phyloP scores from a whole-genome alignment of 2,113 vertebrate species.

The Calypte anna region DNA sequence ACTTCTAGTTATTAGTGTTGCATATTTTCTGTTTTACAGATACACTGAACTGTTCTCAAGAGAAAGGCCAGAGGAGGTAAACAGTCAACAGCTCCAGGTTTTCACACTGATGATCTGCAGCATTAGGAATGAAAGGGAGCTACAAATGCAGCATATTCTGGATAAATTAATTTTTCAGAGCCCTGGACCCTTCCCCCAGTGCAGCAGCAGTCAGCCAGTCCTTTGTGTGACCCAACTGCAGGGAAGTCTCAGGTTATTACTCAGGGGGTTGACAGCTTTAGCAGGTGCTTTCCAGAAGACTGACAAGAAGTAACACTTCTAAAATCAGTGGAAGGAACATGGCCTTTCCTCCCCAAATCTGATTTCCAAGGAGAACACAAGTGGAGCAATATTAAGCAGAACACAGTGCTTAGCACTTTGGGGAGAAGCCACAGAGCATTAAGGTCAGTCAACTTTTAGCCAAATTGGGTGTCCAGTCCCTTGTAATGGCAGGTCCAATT shows the following conservation, averaged over 20 bases:
- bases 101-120: neutral
- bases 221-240: fast-evolving
- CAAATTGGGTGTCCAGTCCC: neutral
- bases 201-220: neutral
- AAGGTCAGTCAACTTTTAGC: neutral
- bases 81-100: neutral
- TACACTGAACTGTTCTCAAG: neutral
- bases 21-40: neutral
- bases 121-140: neutral
- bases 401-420: neutral
- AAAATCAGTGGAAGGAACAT: neutral
- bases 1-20: neutral
- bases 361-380: neutral
- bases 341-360: too few species aligned
- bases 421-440: neutral
- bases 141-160: neutral
- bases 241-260: neutral
- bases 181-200: fast-evolving
- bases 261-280: neutral
- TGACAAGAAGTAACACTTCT: neutral
- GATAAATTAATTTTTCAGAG: neutral
- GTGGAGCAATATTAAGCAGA: neutral
- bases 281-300: neutral
- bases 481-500: neutral
- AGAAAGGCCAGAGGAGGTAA: neutral